Evolutionary conservation across 2,888 invertebrate genomes (phyloP).

Genomic region (Saturnia japonica): DNA sequence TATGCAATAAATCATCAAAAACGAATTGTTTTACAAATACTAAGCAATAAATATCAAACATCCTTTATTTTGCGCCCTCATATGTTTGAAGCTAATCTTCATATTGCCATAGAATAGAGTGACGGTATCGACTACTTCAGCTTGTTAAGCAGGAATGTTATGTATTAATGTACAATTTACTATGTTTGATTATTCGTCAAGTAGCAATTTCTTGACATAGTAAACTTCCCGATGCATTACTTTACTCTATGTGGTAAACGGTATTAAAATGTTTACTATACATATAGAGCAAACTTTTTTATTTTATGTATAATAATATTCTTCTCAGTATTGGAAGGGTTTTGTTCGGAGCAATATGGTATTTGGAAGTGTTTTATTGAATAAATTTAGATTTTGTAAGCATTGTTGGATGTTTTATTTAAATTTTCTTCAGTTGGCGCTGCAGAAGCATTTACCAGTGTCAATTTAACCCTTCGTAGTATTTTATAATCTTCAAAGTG

Average conservation of each 20-base stretch:
- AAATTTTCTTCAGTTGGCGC: too few relatives aligned
- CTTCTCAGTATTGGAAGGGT: conserved; percentile 7
- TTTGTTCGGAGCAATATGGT: neutral
- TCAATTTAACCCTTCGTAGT: too few relatives aligned
- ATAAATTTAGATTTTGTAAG: conserved; percentile 45
- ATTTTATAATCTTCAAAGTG: too few relatives aligned
- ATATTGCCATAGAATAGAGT: neutral
- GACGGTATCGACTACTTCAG: neutral
- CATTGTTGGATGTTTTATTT: conserved; percentile 30
- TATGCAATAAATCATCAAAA: neutral
- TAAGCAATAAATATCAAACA: neutral
- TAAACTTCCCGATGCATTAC: too few relatives aligned
- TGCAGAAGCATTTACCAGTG: too few relatives aligned
- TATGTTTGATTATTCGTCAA: neutral
- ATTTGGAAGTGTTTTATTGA: conserved; percentile 14
- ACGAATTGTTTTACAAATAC: neutral
- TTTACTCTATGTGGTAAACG: too few relatives aligned
- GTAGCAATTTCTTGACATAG: neutral
- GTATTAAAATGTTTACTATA: neutral
- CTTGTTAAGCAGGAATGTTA: neutral
- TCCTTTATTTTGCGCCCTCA: too few relatives aligned
- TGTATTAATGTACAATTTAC: neutral
- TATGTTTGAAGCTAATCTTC: neutral
- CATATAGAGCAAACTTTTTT: neutral
- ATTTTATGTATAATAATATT: too few relatives aligned